A percentile compares a stretch with the other conserved stretches of the same genome.
These are phyloP conservation scores for Drosophila nigrodunni DNA, from an alignment of 1,140 invertebrate genomes.

Conservation along the genomic window DNA sequence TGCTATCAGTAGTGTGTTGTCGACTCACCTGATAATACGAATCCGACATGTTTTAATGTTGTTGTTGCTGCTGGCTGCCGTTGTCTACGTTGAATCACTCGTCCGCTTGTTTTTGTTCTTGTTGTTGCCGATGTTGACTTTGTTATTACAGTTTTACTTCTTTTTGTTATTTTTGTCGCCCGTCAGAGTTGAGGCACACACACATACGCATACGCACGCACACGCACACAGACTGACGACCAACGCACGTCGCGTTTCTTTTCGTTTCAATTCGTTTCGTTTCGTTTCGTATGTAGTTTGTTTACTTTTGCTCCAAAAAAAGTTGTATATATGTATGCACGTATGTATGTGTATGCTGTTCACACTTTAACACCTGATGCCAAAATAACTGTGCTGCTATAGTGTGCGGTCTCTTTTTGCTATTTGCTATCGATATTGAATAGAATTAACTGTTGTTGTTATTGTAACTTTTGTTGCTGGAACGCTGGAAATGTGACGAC, in stretches of 20 bases:
- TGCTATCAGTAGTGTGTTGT: slow-evolving; percentile 26
- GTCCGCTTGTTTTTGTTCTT: slow-evolving; percentile 34
- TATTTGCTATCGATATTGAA: slow-evolving; percentile 61
- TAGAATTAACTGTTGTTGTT: slow-evolving; percentile 54
- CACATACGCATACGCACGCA: slow-evolving; percentile 35
- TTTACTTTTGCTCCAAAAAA: slow-evolving; percentile 47
- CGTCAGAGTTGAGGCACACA: slow-evolving; percentile 49
- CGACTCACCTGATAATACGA: slow-evolving; percentile 78
- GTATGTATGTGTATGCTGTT: slow-evolving; percentile 36
- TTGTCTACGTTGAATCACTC: slow-evolving; percentile 66
- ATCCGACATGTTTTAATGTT: slow-evolving; percentile 74
- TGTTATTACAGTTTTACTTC: slow-evolving; percentile 45
- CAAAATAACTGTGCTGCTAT: slow-evolving; percentile 61
- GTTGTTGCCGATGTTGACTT: slow-evolving; percentile 38
- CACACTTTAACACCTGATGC: slow-evolving; percentile 73
- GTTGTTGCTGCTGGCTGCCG: slow-evolving; percentile 22
- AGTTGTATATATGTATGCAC: slow-evolving; percentile 14
- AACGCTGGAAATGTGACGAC: slow-evolving; percentile 50
- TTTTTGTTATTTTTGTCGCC: slow-evolving; percentile 57
- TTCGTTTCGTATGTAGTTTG: slow-evolving; percentile 51
- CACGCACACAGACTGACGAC: slow-evolving; percentile 36
- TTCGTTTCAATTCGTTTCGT: slow-evolving; percentile 46
- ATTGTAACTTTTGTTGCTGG: slow-evolving; percentile 12
- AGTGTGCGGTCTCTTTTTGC: slow-evolving; percentile 44
- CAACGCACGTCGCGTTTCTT: slow-evolving; percentile 51